Conservation (phyloP, 2,113 vertebrate genomes). For the Vicugna pacos region DNA sequence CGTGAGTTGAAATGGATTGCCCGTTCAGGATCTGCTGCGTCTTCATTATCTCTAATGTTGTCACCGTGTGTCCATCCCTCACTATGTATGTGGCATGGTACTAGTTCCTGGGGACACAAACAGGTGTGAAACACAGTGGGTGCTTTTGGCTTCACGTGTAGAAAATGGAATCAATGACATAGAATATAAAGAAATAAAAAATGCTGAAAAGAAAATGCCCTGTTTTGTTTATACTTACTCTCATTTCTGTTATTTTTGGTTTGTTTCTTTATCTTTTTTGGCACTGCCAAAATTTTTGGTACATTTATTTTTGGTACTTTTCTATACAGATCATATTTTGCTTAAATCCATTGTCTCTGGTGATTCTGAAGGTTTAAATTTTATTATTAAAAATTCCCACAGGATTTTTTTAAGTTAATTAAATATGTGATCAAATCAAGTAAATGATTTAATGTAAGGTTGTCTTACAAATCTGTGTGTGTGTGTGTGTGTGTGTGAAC, state of each 20-base stretch:
- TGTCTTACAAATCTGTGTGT: neutral
- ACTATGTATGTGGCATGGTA: too few relatives aligned
- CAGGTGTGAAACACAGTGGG: neutral
- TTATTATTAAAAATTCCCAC: neutral
- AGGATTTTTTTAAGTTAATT: constrained; percentile 2
- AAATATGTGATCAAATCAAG: neutral
- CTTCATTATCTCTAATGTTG: neutral
- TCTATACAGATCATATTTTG: neutral
- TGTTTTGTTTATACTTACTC: neutral
- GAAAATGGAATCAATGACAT: neutral
- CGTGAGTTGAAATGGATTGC: neutral
- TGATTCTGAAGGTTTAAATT: constrained; percentile 19
- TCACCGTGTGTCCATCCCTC: rapidly evolving
- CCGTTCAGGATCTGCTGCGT: too few relatives aligned
- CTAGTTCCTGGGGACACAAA: neutral
- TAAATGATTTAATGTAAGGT: neutral
- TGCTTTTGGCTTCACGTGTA: neutral
- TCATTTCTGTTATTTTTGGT: constrained; percentile 23
- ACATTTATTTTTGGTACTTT: constrained; percentile 12
- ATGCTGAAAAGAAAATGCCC: neutral
- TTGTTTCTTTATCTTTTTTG: neutral
- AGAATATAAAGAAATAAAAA: neutral
- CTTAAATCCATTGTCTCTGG: neutral
- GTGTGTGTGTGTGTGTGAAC: neutral
- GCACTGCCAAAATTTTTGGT: neutral